These are phyloP conservation scores for Stenolophus ochropezus DNA, from an alignment of 2,888 invertebrate genomes.

Conservation along the genomic window DNA sequence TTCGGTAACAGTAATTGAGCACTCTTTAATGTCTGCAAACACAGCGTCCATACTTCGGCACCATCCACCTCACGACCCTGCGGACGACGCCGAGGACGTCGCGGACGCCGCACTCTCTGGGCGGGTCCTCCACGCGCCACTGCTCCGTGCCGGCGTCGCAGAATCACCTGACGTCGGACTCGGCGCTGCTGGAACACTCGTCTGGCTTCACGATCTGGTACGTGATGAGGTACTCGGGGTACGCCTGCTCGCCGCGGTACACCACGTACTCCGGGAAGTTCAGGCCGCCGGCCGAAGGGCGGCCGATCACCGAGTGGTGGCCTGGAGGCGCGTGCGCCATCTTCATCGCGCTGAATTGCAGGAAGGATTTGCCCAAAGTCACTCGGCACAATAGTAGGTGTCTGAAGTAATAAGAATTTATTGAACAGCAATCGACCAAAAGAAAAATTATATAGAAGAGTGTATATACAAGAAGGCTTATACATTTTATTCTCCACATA, in stretches of 20 bases:
- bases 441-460: too few relatives aligned
- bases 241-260: constrained; percentile 97
- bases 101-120: constrained; percentile 55
- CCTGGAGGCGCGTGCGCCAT: constrained; percentile 99
- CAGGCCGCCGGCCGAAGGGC: constrained; percentile 93
- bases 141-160: constrained; percentile 55
- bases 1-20: too few relatives aligned
- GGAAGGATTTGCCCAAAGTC: constrained; percentile 94
- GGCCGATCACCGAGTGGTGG: constrained; percentile 96
- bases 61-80: constrained; percentile 68
- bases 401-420: too few relatives aligned
- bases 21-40: constrained; percentile 68
- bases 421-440: too few relatives aligned
- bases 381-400: constrained; percentile 96
- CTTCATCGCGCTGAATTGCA: constrained; percentile 96
- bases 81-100: constrained; percentile 67
- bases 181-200: constrained; percentile 72
- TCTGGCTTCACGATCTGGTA: constrained; percentile 91
- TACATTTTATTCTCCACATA: too few relatives aligned
- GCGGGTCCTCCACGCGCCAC: constrained; percentile 42
- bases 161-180: constrained; percentile 67
- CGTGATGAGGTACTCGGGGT: constrained; percentile 97
- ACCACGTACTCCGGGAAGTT: constrained; percentile 97
- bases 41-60: constrained; percentile 69
- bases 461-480: too few relatives aligned